These are phyloP conservation scores for Tympanoctomys barrerae DNA, from an alignment of 2,797 vertebrate species.

Conservation along the genomic window DNA sequence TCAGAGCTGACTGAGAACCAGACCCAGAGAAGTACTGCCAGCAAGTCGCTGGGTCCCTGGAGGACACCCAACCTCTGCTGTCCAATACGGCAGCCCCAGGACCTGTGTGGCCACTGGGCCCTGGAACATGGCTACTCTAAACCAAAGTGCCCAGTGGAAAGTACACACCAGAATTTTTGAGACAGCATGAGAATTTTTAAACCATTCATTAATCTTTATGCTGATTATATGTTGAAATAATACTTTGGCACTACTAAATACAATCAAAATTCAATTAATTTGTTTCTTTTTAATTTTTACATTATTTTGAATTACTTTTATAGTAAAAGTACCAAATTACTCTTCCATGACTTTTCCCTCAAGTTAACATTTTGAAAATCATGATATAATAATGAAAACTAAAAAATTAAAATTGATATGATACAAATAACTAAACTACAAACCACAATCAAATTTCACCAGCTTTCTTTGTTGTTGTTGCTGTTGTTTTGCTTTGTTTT, in stretches of 20 bases:
- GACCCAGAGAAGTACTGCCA: not conserved
- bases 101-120: not conserved
- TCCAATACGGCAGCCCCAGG: too few relatives aligned
- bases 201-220: not conserved
- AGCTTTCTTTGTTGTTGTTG: not conserved
- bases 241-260: not conserved
- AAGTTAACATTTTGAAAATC: slow-evolving; percentile 7
- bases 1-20: not conserved
- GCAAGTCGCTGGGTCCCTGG: not conserved
- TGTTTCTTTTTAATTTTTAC: slow-evolving; percentile 24
- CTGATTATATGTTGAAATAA: not conserved
- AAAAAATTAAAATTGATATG: not conserved
- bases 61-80: not conserved
- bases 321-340: not conserved
- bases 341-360: not conserved
- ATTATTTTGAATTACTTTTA: slow-evolving; percentile 36
- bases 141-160: not conserved
- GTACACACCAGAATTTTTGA: not conserved
- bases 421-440: not conserved
- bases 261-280: not conserved
- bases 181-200: not conserved
- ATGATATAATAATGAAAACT: not conserved
- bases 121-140: not conserved
- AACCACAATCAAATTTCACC: not conserved
- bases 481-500: too few relatives aligned